Conservation (phyloP, 2,888 invertebrate species). For the Choreutis nemorana region DNA sequence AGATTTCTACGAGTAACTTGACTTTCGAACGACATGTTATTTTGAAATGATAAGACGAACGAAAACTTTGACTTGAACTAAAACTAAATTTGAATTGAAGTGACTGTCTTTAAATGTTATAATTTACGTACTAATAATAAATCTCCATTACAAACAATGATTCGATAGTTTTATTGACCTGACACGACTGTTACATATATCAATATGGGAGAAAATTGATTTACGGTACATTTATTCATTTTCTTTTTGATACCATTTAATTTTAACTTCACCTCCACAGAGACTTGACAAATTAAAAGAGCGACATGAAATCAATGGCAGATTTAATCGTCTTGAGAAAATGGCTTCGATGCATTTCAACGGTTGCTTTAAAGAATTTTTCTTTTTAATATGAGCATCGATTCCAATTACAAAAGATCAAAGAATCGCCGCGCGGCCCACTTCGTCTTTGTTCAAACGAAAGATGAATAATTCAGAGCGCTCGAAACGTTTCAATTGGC, state of each 20-base stretch:
- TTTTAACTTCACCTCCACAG: neutral
- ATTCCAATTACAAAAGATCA: constrained; percentile 68
- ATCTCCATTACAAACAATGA: no score
- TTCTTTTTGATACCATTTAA: neutral
- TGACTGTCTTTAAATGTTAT: no score
- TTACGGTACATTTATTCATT: no score
- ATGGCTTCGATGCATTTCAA: constrained; percentile 62
- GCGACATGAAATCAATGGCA: constrained; percentile 39
- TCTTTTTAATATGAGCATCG: constrained; percentile 68
- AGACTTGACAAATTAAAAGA: constrained; percentile 3
- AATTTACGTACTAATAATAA: no score
- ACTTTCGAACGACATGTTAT: no score
- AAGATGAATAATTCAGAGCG: constrained; percentile 67
- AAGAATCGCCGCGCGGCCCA: constrained; percentile 66
- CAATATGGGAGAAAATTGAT: no score
- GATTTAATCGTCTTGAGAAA: constrained; percentile 52
- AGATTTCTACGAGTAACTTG: constrained; percentile 25
- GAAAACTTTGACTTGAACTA: no score
- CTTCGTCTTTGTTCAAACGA: constrained; percentile 67
- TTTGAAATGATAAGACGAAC: no score
- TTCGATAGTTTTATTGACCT: no score
- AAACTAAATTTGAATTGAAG: no score
- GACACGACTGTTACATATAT: no score
- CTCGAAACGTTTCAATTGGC: constrained; percentile 68
- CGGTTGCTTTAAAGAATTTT: constrained; percentile 51